A percentile compares a stretch with the other conserved stretches of the same genome.
These are phyloP conservation scores for Ovis canadensis DNA, from an alignment of 2,113 vertebrate genomes.

Conservation along the genomic window DNA sequence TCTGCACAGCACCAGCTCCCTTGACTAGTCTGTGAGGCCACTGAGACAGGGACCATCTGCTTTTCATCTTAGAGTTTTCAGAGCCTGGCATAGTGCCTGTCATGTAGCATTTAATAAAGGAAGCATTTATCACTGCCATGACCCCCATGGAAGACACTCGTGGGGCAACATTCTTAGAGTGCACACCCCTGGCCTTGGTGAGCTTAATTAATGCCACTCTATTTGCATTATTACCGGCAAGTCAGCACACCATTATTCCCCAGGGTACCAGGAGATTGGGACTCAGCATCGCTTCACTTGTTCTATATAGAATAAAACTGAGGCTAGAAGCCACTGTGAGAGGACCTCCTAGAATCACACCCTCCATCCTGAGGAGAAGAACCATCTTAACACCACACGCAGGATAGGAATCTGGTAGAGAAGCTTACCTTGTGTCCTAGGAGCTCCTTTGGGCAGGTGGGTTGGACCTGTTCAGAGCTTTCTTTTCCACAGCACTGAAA, in stretches of 20 bases:
- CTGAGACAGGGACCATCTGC: neutral
- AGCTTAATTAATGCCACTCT: neutral
- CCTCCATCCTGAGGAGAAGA: neutral
- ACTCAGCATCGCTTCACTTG: neutral
- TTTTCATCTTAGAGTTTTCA: neutral
- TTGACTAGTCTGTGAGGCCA: neutral
- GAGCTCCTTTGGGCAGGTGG: slow-evolving; percentile 81
- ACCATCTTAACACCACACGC: neutral
- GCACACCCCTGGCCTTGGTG: neutral
- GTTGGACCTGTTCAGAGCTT: slow-evolving; percentile 65
- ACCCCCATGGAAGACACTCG: neutral
- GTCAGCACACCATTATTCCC: neutral
- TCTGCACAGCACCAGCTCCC: neutral
- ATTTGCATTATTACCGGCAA: neutral
- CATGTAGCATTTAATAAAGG: neutral
- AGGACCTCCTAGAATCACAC: neutral
- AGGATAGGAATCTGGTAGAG: neutral
- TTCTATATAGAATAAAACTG: neutral
- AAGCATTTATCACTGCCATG: neutral
- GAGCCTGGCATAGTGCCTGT: neutral
- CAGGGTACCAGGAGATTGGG: neutral
- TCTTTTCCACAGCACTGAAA: slow-evolving; percentile 85
- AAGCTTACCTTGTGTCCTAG: slow-evolving; percentile 78
- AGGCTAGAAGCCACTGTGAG: neutral
- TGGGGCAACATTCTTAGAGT: neutral